Evolutionary conservation across 2,888 invertebrate genomes (phyloP).

Genomic region (Xanthorhoe spadicearia): DNA sequence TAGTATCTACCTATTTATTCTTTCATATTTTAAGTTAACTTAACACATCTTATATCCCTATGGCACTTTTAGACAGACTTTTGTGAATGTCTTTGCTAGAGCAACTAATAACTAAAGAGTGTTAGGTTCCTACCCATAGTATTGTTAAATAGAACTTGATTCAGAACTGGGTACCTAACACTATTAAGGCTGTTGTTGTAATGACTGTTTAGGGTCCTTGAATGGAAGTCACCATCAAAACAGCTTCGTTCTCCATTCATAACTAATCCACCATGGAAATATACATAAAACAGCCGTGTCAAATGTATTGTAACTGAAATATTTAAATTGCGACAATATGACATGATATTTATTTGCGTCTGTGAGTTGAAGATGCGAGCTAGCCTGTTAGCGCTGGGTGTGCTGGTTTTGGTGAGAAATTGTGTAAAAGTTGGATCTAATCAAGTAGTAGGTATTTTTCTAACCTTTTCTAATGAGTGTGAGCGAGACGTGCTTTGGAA

Average conservation of each 20-base stretch:
- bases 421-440: slow-evolving; percentile 1
- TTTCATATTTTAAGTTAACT: too few species aligned
- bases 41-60: too few species aligned
- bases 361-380: slow-evolving; percentile 33
- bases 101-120: too few species aligned
- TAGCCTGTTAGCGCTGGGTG: slow-evolving; percentile 24
- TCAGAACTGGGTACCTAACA: too few species aligned
- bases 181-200: too few species aligned
- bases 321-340: slow-evolving; percentile 35
- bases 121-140: too few species aligned
- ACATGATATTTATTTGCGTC: slow-evolving; percentile 29
- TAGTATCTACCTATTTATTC: too few species aligned
- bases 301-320: slow-evolving; percentile 34
- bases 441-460: background rate
- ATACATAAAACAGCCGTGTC: slow-evolving; percentile 35
- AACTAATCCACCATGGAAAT: slow-evolving; percentile 28
- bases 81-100: too few species aligned
- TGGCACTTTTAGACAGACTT: too few species aligned
- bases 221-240: background rate
- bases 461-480: background rate
- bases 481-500: background rate
- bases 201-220: slow-evolving; percentile 5
- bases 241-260: slow-evolving; percentile 19
- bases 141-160: too few species aligned
- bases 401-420: slow-evolving; percentile 35